Conservation (phyloP, 2,888 invertebrate species). For the Pristionchus arcanus region DNA sequence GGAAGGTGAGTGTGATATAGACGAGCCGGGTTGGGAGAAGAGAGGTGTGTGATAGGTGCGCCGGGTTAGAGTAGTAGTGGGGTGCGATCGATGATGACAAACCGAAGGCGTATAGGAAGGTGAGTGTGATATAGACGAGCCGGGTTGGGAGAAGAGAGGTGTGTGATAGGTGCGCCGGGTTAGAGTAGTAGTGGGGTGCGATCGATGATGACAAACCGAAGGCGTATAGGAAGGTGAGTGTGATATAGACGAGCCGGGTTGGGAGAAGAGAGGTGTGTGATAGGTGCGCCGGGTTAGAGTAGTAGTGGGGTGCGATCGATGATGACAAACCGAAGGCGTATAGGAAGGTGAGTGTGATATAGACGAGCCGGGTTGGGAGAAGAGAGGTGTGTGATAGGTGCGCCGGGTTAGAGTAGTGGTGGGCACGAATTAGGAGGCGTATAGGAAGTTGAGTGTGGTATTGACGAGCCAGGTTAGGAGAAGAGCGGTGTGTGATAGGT, state of each 20-base stretch:
- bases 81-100: constrained; percentile 77
- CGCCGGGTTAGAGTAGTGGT: neutral
- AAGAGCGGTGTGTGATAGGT: neutral
- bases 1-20: constrained; percentile 62
- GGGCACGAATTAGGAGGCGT: constrained; percentile 69
- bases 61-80: no score
- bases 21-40: neutral
- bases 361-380: neutral
- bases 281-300: neutral
- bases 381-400: neutral
- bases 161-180: neutral
- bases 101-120: constrained; percentile 74
- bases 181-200: constrained; percentile 61
- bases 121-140: constrained; percentile 31
- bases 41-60: neutral
- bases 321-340: constrained; percentile 77
- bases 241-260: neutral
- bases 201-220: constrained; percentile 77
- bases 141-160: neutral
- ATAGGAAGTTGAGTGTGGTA: constrained; percentile 66
- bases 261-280: neutral
- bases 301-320: constrained; percentile 72
- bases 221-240: constrained; percentile 71
- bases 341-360: constrained; percentile 64
- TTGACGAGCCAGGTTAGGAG: neutral